phyloP scores from a whole-genome alignment of 1,140 invertebrate genomes.

The Stegodyphus dumicola region DNA sequence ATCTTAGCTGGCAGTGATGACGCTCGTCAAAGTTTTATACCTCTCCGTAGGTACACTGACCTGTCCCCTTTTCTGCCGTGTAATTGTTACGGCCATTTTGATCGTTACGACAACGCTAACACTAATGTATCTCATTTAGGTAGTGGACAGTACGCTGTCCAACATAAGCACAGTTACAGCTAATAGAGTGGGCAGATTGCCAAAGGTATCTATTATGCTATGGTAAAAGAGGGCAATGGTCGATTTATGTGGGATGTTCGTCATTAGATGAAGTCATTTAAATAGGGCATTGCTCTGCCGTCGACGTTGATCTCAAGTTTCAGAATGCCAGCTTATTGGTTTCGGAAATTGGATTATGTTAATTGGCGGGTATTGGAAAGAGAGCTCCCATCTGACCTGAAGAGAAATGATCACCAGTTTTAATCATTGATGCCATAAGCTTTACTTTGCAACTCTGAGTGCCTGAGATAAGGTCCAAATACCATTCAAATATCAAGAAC shows the following conservation, averaged over 20 bases:
- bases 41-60: too few species aligned
- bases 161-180: constrained; percentile 11
- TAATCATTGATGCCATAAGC: too few species aligned
- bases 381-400: neutral
- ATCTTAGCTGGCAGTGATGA: too few species aligned
- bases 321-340: neutral
- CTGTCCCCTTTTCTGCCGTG: neutral
- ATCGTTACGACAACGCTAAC: constrained; percentile 7
- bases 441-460: too few species aligned
- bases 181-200: constrained; percentile 50
- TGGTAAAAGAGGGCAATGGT: constrained; percentile 14
- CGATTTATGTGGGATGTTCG: constrained; percentile 9
- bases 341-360: neutral
- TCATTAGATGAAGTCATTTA: constrained; percentile 10
- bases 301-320: neutral
- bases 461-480: too few species aligned
- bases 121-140: constrained; percentile 35
- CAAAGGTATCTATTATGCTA: constrained; percentile 18
- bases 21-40: too few species aligned
- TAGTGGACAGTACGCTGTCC: constrained; percentile 14
- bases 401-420: too few species aligned
- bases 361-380: neutral
- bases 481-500: too few species aligned
- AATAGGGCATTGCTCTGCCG: neutral
- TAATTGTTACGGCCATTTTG: constrained; percentile 32